Evolutionary conservation across 2,888 invertebrate species (phyloP).

Genomic region (Nephrotoma guestfalica): DNA sequence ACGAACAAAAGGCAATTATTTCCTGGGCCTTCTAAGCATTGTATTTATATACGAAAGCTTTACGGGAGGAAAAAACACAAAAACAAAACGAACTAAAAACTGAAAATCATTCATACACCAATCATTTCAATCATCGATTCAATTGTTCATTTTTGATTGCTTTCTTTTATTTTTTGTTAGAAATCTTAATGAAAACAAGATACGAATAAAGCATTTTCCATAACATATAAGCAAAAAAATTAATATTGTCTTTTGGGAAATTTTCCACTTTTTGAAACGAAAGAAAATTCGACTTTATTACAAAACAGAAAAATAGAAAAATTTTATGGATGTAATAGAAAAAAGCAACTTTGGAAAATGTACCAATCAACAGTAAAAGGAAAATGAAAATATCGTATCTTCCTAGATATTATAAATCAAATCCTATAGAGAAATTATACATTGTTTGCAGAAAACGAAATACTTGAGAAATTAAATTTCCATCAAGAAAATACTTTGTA

Average conservation of each 20-base stretch:
- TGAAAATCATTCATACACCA: neutral
- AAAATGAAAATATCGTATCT: neutral
- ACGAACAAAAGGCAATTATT: neutral
- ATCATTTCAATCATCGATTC: neutral
- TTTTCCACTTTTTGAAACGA: neutral
- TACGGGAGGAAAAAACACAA: neutral
- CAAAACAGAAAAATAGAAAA: neutral
- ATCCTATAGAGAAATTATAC: neutral
- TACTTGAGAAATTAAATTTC: neutral
- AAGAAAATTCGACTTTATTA: neutral
- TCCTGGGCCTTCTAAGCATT: neutral
- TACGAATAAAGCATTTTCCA: neutral
- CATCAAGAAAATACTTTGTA: neutral
- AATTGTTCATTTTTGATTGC: neutral
- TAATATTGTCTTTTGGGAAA: neutral
- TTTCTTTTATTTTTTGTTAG: neutral
- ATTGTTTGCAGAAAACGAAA: neutral
- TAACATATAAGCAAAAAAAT: neutral
- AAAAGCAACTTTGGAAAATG: neutral
- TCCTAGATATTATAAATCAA: neutral
- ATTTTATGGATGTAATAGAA: neutral
- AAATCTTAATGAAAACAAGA: neutral
- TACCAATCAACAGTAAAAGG: neutral
- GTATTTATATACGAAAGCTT: neutral
- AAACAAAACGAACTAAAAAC: neutral